phyloP scores from a whole-genome alignment of 2,888 invertebrate species.

The Psylliodes chrysocephalus region DNA sequence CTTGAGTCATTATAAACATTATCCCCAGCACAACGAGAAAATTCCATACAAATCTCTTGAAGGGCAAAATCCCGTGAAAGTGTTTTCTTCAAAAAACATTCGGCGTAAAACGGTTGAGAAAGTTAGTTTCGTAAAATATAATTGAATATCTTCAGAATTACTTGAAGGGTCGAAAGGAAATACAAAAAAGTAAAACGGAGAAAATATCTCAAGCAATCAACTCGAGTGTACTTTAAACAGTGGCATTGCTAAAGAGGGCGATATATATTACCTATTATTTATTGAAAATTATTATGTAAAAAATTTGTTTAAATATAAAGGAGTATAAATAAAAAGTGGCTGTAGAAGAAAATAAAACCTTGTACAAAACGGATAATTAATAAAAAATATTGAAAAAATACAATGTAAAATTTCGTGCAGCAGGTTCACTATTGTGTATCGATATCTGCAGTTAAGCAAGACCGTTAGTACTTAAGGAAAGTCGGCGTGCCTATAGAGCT shows the following conservation, averaged over 20 bases:
- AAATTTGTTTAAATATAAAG: too few species aligned
- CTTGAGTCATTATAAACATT: conserved; percentile 18
- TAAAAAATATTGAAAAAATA: too few species aligned
- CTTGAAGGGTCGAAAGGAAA: conserved; percentile 16
- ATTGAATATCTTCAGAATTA: conserved; percentile 21
- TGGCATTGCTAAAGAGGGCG: background rate
- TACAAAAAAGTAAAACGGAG: conserved; percentile 16
- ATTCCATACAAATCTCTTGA: conserved; percentile 17
- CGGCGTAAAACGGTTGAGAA: background rate
- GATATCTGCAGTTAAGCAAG: too few species aligned
- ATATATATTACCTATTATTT: too few species aligned
- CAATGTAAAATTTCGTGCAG: too few species aligned
- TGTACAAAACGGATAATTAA: too few species aligned
- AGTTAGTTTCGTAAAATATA: conserved; percentile 18
- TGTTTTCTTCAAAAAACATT: conserved; percentile 13
- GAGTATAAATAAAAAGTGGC: too few species aligned
- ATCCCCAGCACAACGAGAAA: conserved; percentile 6
- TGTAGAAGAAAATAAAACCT: too few species aligned
- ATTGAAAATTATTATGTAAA: background rate
- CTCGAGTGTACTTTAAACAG: conserved; percentile 13
- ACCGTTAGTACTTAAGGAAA: too few species aligned
- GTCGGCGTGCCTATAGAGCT: too few species aligned
- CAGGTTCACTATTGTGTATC: too few species aligned
- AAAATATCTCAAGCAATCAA: conserved; percentile 22
- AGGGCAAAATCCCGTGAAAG: conserved; percentile 22